Evolutionary conservation across 2,113 vertebrate genomes (phyloP), one percentile per base, ranked within the genome.

Genomic region (Indri indri): DNA sequence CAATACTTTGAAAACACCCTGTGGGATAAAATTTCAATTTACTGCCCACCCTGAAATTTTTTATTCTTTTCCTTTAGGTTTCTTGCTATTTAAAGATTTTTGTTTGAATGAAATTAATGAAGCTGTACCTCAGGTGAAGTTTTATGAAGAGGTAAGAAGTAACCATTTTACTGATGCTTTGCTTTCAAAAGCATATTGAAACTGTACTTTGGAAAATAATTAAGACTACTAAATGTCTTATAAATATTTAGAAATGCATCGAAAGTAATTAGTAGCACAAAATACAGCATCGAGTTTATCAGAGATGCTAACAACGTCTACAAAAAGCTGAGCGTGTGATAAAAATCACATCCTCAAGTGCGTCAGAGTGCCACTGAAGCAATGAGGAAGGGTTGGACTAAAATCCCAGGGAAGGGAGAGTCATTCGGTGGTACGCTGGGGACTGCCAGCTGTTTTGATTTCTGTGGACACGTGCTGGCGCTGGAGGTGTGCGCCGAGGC

Each of bases 31-130:
- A 42, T 93, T 91, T 76, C 79, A 11, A 70, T 61, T 47, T 45
- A 6, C 30, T 86, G 32, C 61, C 94, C 86, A 79, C 52, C 80
- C 96, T 98, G 97, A 98, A 90, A 34, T 91, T 23, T 97, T 89
- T 45, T 45, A 9, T 34, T 91, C 74, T 91, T 96, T 80, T 90
- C 79, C 98, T 97, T 50, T 98, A 99, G 99, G 99, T 91, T 99
- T 99, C 98, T 98, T 99, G 94, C 99, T 99, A 32, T 99, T 99
- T 95, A 99, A 99, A 98, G 99, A 99, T 98, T 99, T 99, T 97
- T 99, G 99, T 98, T 98, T 99, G 99, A 99, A 99, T 18, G 99
- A 99, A 97, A 99, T 99, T 0, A 99, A 99, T 71, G 99, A 99
- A 98, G 99, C 99, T 32, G 99, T 99, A 42, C 99, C 99, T 9